These are phyloP conservation scores for Cynoglossus semilaevis DNA, from an alignment of 2,113 vertebrate genomes.

Conservation along the genomic window DNA sequence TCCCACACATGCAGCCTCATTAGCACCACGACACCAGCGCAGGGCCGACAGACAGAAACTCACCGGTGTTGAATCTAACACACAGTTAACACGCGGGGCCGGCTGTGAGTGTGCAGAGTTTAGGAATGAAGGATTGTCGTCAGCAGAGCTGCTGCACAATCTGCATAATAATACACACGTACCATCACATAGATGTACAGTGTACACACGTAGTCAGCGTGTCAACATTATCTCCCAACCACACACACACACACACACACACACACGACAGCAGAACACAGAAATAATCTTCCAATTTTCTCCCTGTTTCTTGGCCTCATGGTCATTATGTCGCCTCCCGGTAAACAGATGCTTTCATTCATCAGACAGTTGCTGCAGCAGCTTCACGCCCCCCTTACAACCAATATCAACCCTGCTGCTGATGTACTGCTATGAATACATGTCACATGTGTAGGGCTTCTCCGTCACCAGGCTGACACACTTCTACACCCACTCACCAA, in stretches of 20 bases:
- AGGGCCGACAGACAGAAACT: constrained; percentile 59
- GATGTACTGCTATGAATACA: constrained; percentile 33
- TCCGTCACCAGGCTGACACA: constrained; percentile 1
- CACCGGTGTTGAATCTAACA: constrained; percentile 65
- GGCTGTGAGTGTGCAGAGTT: constrained; percentile 38
- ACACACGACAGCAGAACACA: constrained; percentile 38
- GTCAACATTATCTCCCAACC: constrained; percentile 47
- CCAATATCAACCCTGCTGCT: constrained; percentile 38
- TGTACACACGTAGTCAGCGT: constrained; percentile 48
- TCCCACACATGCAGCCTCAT: constrained; percentile 71
- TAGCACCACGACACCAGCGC: constrained; percentile 64
- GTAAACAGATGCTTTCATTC: constrained; percentile 67
- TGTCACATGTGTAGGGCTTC: constrained; percentile 25
- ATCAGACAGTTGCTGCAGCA: constrained; percentile 52
- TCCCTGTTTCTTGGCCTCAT: constrained; percentile 14
- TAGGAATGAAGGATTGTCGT: constrained; percentile 59
- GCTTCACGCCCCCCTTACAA: constrained; percentile 48
- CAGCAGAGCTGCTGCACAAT: constrained; percentile 30
- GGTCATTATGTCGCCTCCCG: constrained; percentile 55
- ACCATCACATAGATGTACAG: constrained; percentile 45
- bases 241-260: constrained; percentile 33
- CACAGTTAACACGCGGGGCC: constrained; percentile 57
- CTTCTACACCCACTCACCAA: not conserved
- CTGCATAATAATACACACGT: constrained; percentile 60
- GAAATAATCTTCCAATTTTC: constrained; percentile 46